Evolutionary conservation across 53 echinoderm and acorn worm genomes (phyloP).

Genomic region (Holothuria leucospilota): DNA sequence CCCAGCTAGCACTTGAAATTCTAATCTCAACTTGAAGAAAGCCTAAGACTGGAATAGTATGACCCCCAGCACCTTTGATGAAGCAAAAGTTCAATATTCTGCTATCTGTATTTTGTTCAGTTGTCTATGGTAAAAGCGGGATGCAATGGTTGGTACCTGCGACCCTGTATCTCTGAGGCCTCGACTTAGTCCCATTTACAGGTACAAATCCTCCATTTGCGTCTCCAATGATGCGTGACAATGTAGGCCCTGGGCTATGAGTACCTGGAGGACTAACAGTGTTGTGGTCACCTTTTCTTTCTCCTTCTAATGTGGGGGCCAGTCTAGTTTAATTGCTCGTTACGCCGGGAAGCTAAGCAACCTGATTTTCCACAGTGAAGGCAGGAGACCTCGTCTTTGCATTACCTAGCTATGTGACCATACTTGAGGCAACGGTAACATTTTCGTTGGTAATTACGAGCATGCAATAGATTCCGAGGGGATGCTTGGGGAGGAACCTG

Average conservation of each 20-base stretch:
- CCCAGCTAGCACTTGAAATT: background rate
- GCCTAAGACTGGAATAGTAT: constrained; percentile 54
- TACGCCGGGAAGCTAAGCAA: too few species aligned
- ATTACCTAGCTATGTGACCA: too few species aligned
- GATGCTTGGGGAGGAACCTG: too few species aligned
- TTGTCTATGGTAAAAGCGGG: constrained; percentile 37
- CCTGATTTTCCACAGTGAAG: too few species aligned
- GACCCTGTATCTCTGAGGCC: constrained; percentile 66
- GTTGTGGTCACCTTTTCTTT: background rate
- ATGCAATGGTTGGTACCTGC: constrained; percentile 57
- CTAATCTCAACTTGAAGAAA: background rate
- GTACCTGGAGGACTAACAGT: background rate
- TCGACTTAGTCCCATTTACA: constrained; percentile 22
- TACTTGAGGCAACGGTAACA: too few species aligned
- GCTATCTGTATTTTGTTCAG: constrained; percentile 35
- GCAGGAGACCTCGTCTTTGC: too few species aligned
- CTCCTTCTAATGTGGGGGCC: too few species aligned
- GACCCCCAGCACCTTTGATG: constrained; percentile 61
- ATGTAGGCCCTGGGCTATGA: background rate
- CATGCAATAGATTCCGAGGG: too few species aligned
- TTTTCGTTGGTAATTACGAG: too few species aligned
- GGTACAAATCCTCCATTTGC: constrained; percentile 26
- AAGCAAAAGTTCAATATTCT: constrained; percentile 36
- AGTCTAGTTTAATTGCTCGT: too few species aligned
- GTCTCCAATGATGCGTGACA: constrained; percentile 14